Evolutionary conservation across 2,797 vertebrate genomes (phyloP).

Genomic region (Myotis findleyi): DNA sequence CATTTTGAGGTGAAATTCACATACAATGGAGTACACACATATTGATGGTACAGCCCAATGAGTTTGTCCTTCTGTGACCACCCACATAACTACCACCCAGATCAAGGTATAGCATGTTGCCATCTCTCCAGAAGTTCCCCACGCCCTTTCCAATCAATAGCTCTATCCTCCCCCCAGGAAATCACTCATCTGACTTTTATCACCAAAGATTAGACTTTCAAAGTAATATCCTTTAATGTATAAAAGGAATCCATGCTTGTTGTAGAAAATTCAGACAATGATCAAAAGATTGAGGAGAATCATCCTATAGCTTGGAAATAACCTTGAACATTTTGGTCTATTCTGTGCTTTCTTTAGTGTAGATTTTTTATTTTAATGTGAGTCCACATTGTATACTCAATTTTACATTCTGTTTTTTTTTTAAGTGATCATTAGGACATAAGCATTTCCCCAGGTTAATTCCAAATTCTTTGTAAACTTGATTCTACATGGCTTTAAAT

Average conservation of each 20-base stretch:
- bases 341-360: neutral
- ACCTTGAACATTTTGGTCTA: neutral
- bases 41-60: neutral
- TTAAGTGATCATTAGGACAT: neutral
- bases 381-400: neutral
- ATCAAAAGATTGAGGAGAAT: neutral
- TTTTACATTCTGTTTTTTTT: neutral
- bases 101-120: neutral
- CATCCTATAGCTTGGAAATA: neutral
- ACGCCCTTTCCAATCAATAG: neutral
- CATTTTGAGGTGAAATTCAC: neutral
- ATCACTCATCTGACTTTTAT: neutral
- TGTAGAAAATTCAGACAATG: neutral
- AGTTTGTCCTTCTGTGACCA: neutral
- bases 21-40: neutral
- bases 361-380: neutral
- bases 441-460: constrained; percentile 11
- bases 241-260: neutral
- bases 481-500: constrained; percentile 14
- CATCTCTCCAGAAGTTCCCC: neutral
- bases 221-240: neutral
- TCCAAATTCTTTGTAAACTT: constrained; percentile 28
- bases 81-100: neutral
- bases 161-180: neutral
- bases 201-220: neutral